Evolutionary conservation across 2,797 vertebrate genomes (phyloP).

Genomic region (Chrosomus eos): DNA sequence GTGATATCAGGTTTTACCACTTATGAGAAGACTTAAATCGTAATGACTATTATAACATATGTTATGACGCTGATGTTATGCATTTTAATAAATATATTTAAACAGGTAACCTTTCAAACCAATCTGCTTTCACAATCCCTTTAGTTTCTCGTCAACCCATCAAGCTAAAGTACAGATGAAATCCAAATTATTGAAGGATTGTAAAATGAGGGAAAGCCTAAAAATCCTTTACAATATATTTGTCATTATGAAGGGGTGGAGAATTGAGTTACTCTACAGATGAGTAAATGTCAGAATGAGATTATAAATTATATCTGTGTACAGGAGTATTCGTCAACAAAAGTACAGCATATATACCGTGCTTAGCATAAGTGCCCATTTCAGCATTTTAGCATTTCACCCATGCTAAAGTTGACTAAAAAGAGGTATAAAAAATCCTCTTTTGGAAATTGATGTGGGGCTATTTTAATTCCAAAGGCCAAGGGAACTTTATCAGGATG

Average conservation of each 20-base stretch:
- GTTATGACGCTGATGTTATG: no score
- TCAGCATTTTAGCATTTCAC: no score
- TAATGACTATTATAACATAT: no score
- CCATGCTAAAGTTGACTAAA: no score
- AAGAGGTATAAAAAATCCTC: no score
- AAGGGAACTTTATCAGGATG: no score
- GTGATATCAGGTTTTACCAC: no score
- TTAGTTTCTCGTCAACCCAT: not conserved
- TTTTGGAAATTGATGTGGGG: no score
- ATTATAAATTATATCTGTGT: not conserved
- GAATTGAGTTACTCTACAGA: not conserved
- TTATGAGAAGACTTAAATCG: no score
- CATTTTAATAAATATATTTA: no score
- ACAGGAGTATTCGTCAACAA: not conserved
- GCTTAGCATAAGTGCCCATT: no score
- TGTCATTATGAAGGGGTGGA: not conserved
- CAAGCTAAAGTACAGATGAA: not conserved
- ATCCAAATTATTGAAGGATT: not conserved
- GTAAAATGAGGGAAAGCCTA: not conserved
- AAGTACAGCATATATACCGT: not conserved
- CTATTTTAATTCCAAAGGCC: no score
- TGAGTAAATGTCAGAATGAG: not conserved
- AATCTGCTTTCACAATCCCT: not conserved
- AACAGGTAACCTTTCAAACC: not conserved
- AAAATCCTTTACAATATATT: not conserved